Evolutionary conservation across 2,113 vertebrate species (phyloP), one percentile per base, ranked within the genome.

Genomic region (Neopipo cinnamomea): DNA sequence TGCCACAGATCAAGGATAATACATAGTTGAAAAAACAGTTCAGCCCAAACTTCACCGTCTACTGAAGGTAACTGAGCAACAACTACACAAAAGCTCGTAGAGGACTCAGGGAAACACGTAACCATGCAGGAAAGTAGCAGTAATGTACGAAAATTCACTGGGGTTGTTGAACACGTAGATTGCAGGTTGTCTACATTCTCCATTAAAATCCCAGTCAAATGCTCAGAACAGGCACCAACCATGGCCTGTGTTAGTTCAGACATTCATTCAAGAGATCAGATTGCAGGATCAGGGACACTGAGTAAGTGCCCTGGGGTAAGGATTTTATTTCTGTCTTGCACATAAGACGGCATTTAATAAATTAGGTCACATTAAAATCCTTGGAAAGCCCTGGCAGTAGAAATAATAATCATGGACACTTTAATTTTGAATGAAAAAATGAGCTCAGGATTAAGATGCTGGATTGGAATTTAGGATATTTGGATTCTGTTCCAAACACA

Each of bases 261-360:
- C 65, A 9, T 78, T 93, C 88, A 94, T 91, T 86, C 85, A 94
- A 65, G 70, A 78, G 85, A 95, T 94, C 92, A 58, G 68, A 88
- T 86, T 81, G 79, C 83, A 93, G 47, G 61, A 92, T 81, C 79
- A 91, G 68, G 61, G 56, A 76, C 76, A 93, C 83, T 65, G 35
- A 92, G 12, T 50, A 65, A 81, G 44, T 82, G 76, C 73, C 83
- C 80, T 62, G 23, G 31, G 81, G 89, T 89, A 95, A 92, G 84
- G 91, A 91, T 95, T 97, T 96, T 89, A 41, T 62, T 91, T 89
- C 86, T 88, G 73, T 53, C 85, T 89, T 88, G 80, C 70, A 91
- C 3, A 0, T 78, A 84, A 94, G 41, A 88, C 52, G 81, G 47
- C 49, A 87, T 91, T 95, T 93, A 92, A 95, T 89, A 93, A 94